These are phyloP conservation scores for Caenorhabditis drosophilae DNA, from an alignment of 2,888 invertebrate genomes.

Conservation along the genomic window DNA sequence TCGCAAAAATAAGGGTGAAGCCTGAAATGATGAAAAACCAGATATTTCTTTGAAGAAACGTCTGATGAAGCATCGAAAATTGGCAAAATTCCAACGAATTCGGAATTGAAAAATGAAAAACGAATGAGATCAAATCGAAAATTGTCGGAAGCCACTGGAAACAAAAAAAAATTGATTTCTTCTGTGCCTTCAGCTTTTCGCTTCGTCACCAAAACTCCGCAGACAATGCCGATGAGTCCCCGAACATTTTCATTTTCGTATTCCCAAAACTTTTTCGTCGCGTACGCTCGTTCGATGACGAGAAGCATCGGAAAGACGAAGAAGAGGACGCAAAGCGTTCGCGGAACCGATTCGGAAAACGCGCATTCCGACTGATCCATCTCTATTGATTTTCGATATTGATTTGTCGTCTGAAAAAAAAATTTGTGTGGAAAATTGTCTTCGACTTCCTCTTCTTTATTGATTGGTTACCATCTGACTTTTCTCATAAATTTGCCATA, in stretches of 20 bases:
- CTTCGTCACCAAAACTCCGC: slow-evolving; percentile 21
- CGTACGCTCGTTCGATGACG: slow-evolving; percentile 32
- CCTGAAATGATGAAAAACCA: slow-evolving; percentile 35
- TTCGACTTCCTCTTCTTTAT: background rate
- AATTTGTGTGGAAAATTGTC: too few species aligned
- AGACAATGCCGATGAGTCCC: slow-evolving; percentile 16
- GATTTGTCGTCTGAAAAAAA: background rate
- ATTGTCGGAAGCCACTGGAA: slow-evolving; percentile 32
- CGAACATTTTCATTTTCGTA: slow-evolving; percentile 32
- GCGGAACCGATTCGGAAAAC: slow-evolving; percentile 33
- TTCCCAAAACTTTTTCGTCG: slow-evolving; percentile 27
- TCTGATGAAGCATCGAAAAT: slow-evolving; percentile 16
- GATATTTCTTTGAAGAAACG: slow-evolving; percentile 35
- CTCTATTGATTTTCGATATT: background rate
- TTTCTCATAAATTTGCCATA: slow-evolving; percentile 15
- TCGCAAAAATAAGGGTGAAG: slow-evolving; percentile 25
- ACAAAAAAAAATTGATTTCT: background rate
- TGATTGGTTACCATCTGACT: background rate
- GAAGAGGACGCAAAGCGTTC: slow-evolving; percentile 30
- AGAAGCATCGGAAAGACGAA: slow-evolving; percentile 36
- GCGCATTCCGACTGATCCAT: slow-evolving; percentile 27
- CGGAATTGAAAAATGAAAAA: slow-evolving; percentile 10
- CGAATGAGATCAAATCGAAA: slow-evolving; percentile 9
- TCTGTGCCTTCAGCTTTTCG: background rate
- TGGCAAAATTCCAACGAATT: slow-evolving; percentile 28